Percentiles rank a stretch among this genome's conserved stretches.
Evolutionary conservation across 1,140 invertebrate species (phyloP).

Genomic region (Tetramorium parvispinum): DNA sequence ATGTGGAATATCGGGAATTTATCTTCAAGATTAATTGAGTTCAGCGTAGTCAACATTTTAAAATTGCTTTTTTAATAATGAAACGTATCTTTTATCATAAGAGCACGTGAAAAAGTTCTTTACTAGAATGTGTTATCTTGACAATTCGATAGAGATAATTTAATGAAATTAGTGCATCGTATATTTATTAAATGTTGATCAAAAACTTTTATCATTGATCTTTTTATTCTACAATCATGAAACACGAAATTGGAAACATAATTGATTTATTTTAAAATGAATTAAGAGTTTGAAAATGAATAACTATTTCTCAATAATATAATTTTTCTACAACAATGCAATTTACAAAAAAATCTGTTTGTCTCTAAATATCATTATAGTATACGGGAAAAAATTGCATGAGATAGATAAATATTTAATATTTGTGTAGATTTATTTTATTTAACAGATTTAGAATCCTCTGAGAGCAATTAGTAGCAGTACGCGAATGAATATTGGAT

Average conservation of each 20-base stretch:
- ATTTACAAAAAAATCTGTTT: not conserved
- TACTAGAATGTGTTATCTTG: not conserved
- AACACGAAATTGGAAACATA: not conserved
- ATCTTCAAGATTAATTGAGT: conserved; percentile 29
- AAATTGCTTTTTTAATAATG: not conserved
- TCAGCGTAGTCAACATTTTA: not conserved
- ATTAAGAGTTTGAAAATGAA: not conserved
- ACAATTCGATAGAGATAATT: not conserved
- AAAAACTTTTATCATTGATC: not conserved
- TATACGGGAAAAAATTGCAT: not conserved
- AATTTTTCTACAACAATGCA: not conserved
- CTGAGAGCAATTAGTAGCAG: not conserved
- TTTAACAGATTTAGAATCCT: not conserved
- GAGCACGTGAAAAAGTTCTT: conserved; percentile 12
- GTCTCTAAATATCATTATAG: not conserved
- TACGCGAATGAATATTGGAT: conserved; percentile 11
- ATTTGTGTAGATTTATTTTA: not conserved
- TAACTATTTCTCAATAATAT: not conserved
- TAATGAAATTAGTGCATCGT: not conserved
- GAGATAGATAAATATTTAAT: conserved; percentile 16
- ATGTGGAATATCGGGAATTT: not conserved
- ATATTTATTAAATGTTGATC: not conserved
- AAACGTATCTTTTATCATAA: not conserved
- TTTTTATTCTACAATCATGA: not conserved
- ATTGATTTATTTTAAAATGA: not conserved